phyloP scores from a whole-genome alignment of 2,113 vertebrate genomes.

The Podilymbus podiceps region DNA sequence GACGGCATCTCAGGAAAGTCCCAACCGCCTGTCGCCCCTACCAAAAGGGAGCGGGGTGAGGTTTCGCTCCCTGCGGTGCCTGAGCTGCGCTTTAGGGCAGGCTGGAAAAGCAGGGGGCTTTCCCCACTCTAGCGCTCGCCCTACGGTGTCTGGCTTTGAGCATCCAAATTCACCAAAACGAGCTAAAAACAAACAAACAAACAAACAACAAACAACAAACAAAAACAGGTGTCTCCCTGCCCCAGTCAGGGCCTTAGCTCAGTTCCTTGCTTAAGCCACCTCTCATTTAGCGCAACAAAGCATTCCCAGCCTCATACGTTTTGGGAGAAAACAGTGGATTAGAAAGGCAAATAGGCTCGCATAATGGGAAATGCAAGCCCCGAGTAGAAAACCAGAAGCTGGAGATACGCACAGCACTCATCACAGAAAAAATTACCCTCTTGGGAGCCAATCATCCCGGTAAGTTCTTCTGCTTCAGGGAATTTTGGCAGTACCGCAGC shows the following conservation, averaged over 20 bases:
- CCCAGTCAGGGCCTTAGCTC: neutral
- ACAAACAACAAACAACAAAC: too few species aligned
- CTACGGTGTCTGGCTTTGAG: neutral
- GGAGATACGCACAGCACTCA: neutral
- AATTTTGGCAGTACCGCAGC: neutral
- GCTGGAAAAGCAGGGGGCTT: neutral
- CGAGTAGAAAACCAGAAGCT: neutral
- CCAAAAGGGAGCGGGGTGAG: neutral
- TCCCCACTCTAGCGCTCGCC: neutral
- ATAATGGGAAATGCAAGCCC: neutral
- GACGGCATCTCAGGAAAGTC: neutral
- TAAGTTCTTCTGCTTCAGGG: neutral
- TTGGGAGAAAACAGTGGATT: neutral
- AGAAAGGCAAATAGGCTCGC: neutral
- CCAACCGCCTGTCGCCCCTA: neutral
- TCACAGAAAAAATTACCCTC: neutral
- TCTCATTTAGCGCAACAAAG: neutral
- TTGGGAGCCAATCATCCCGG: neutral
- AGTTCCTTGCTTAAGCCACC: neutral
- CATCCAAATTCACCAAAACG: neutral
- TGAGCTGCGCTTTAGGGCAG: neutral
- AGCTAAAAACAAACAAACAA: too few species aligned
- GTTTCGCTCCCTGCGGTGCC: neutral
- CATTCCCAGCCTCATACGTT: neutral
- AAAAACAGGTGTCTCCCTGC: neutral